Evolutionary conservation across 1,140 invertebrate genomes (phyloP).

Genomic region (Brachystomella parvula): DNA sequence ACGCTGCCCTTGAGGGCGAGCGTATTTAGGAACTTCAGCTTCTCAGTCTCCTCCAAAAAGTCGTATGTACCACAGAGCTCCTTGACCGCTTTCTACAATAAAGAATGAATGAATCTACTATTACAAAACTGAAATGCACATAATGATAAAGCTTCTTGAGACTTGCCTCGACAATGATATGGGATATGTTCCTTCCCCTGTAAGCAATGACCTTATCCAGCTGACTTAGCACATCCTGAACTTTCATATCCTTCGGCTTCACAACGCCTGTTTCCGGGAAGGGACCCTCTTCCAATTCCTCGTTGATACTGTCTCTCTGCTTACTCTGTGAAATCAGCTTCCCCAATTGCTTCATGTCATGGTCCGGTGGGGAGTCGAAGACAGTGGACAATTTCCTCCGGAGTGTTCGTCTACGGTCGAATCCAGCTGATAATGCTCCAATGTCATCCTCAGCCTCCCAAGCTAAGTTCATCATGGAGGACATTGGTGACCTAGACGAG

Average conservation of each 20-base stretch:
- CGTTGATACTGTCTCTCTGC: slow-evolving; percentile 7
- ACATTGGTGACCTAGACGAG: neutral
- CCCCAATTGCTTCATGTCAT: slow-evolving; percentile 4
- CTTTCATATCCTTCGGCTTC: neutral
- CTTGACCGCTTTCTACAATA: slow-evolving; percentile 29
- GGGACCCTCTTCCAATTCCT: slow-evolving; percentile 14
- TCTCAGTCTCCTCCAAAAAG: slow-evolving; percentile 29
- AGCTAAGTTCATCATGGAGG: neutral
- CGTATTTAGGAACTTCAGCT: slow-evolving; percentile 25
- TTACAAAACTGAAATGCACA: slow-evolving; percentile 1
- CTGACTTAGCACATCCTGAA: slow-evolving; percentile 5
- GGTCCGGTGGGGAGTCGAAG: slow-evolving; percentile 14
- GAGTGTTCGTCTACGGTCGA: slow-evolving; percentile 18
- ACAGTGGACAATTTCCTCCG: slow-evolving; percentile 23
- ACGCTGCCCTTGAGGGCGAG: slow-evolving; percentile 34
- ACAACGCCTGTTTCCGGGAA: neutral
- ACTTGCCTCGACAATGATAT: slow-evolving; percentile 31
- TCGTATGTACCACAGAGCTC: slow-evolving; percentile 35
- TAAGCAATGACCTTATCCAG: slow-evolving; percentile 25
- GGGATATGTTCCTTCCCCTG: slow-evolving; percentile 28
- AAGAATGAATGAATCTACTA: neutral
- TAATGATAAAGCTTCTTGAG: neutral
- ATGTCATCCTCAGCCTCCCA: slow-evolving; percentile 23
- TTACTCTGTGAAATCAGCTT: neutral
- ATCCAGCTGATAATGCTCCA: slow-evolving; percentile 23